phyloP scores from a whole-genome alignment of 1,140 invertebrate genomes.

The Argopecten irradians region DNA sequence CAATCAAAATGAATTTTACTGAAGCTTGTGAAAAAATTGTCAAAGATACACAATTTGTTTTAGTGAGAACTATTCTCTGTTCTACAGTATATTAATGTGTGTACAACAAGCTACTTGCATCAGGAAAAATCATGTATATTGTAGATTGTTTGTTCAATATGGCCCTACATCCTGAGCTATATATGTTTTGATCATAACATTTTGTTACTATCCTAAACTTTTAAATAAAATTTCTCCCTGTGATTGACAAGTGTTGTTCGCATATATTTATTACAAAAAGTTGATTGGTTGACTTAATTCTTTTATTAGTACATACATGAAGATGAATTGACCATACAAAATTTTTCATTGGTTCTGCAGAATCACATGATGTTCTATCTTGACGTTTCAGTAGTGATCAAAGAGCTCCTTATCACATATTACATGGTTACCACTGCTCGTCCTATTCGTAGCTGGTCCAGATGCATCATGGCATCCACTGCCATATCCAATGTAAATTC shows the following conservation, averaged over 20 bases:
- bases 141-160: background rate
- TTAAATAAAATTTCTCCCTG: conserved; percentile 18
- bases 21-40: background rate
- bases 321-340: background rate
- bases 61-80: no score
- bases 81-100: background rate
- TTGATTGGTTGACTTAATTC: no score
- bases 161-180: background rate
- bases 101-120: background rate
- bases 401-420: background rate
- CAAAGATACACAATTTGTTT: background rate
- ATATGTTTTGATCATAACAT: background rate
- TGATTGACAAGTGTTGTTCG: background rate
- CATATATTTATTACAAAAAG: no score
- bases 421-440: conserved; percentile 72
- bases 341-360: background rate
- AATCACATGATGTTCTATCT: background rate
- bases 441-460: conserved; percentile 71
- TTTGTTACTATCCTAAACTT: conserved; percentile 16
- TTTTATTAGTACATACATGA: background rate
- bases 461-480: conserved; percentile 64
- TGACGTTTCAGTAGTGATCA: background rate
- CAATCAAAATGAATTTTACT: background rate
- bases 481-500: conserved; percentile 72
- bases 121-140: background rate